Percentiles rank a stretch among this genome's conserved stretches.
Evolutionary conservation across 2,888 invertebrate species (phyloP).

Genomic region (Cataglyphis livida): DNA sequence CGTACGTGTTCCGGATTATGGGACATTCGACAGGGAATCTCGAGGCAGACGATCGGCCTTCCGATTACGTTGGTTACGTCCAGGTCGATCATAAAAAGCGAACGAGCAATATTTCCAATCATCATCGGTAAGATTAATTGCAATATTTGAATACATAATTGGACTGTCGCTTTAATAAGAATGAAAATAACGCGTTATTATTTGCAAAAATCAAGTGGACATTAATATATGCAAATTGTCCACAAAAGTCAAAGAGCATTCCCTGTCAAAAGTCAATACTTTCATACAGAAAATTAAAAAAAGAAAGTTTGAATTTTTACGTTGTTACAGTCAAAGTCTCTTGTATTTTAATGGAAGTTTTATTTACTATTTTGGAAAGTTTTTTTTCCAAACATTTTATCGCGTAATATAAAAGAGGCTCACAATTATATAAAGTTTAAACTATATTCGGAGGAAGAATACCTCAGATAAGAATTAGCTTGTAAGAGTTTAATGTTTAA

Average conservation of each 20-base stretch:
- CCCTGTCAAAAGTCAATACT: constrained; percentile 12
- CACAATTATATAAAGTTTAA: background rate
- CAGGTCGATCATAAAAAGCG: constrained; percentile 21
- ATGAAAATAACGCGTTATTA: background rate
- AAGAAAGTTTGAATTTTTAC: constrained; percentile 47
- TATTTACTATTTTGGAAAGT: background rate
- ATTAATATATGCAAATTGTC: background rate
- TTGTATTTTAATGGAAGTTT: constrained; percentile 1
- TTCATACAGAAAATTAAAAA: background rate
- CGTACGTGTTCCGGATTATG: constrained; percentile 44
- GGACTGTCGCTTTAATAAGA: background rate
- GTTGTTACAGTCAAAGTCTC: background rate
- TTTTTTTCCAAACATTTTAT: constrained; percentile 13
- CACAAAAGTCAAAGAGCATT: background rate
- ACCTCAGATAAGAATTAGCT: constrained; percentile 33
- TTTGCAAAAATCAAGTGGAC: background rate
- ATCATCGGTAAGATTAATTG: constrained; percentile 36
- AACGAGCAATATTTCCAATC: constrained; percentile 1
- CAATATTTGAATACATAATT: constrained; percentile 21
- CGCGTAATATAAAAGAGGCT: background rate
- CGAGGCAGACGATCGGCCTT: constrained; percentile 1
- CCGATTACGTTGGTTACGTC: background rate
- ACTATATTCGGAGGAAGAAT: constrained; percentile 15
- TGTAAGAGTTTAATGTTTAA: constrained; percentile 59
- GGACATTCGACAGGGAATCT: constrained; percentile 38